Base-by-base conservation (phyloP, 2,888 invertebrate genomes). In the Exocentrus adspersus region DNA sequence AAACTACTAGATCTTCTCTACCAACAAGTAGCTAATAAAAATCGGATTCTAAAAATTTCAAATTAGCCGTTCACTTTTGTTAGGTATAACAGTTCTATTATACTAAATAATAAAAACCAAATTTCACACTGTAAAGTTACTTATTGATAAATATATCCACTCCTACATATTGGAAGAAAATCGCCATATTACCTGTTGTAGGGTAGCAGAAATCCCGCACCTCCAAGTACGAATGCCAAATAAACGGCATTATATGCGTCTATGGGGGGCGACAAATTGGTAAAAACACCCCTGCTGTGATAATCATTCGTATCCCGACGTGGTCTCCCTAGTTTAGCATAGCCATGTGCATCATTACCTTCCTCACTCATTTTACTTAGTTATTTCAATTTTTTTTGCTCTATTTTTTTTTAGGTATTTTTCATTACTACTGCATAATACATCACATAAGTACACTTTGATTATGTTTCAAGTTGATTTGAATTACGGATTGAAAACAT, bases 181-280 rank as follows among this genome's bases (percentile, higher is more conserved):
- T n/a, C n/a, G n/a, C n/a, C n/a, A n/a, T n/a, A n/a, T n/a, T 83
- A 94, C 94, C 94, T 95, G 87, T 95, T 95, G 83, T 95, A 96
- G 7, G 96, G 96, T 66, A 96, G 86, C 52, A 96, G 86, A 80
- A 96, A 96, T 43, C 95, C 95, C 70, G 93, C 90, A 12, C 96
- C 96, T 21, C 95, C 94, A 60, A 95, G 85, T 57, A 95, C 87
- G 66, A 96, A 86, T 0, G 91, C 89, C 65, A 90, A 77, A 78
- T 92, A 93, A 64, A 93, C 89, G 54, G 88, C 86, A 81, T 90
- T 89, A 81, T 87, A 89, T 73, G 86, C 84, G 81, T 92, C 92
- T 45, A 88, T 86, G 5, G 92, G 91, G 32, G 91, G 90, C 50
- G 89, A 88, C 41, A 88, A 84, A 72, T 89, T 86, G 62, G 85